Base-by-base conservation (phyloP, 2,797 vertebrate species). In the Lindbergichthys nudifrons region DNA sequence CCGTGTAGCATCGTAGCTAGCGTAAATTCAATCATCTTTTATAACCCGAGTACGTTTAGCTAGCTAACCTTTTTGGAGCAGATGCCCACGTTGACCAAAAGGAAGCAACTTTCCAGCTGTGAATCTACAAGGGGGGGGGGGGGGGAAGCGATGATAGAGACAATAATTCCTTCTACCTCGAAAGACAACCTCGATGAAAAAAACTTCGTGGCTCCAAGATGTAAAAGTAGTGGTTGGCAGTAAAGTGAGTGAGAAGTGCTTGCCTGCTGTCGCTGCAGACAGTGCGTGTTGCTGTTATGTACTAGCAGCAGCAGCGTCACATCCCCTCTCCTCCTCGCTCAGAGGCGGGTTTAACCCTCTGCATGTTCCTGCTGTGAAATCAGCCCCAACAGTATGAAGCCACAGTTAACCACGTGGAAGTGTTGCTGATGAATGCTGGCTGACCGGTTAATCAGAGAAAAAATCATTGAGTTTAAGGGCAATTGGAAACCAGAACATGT, bases 241-340 rank as follows among this genome's bases (percentile, higher is more conserved):
- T 36, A 26, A 53, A 60, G 52, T 60, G 65, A 77, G 15, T 21
- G 2, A 60, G 65, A 65, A 69, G 65, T 60, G 90, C 42, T 64
- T 46, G 83, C 79, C 75, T 68, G 53, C 75, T 68, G 53, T 77
- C 26, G 65, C 75, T 51, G 82, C 77, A 65, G 74, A 70, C 83
- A 46, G 65, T 64, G 73, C 58, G 86, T 81, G 79, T 74, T 77
- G 86, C 39, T 86, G 89, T 89, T 92, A 87, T 91, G 91, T 92
- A 90, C 61, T 11, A 32, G 73, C 45, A 13, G 75, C 45, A 46
- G 72, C 67, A 5, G 81, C 90, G 92, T 93, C 89, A 92, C 83
- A 64, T 82, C 87, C 88, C 79, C 78, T 81, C 67, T 60, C 56
- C 10, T 56, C 48, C 32, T 56, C 71, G 3, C 26, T 26, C 48